phyloP scores from a whole-genome alignment of 2,113 vertebrate species.

The Podarcis raffonei region DNA sequence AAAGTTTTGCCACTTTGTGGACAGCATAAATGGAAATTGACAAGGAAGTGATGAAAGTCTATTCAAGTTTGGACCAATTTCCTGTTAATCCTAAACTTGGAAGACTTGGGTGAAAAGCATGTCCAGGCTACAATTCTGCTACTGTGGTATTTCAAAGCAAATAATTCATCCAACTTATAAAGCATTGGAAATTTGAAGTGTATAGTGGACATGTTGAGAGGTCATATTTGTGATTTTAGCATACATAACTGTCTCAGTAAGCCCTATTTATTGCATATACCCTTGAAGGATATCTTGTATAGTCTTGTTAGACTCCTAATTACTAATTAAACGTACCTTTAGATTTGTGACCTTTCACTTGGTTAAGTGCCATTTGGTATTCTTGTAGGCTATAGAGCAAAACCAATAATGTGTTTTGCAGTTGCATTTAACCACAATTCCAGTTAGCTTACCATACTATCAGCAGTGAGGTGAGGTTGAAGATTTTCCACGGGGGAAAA shows the following conservation, averaged over 20 bases:
- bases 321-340: constrained; percentile 35
- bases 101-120: constrained; percentile 61
- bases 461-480: not conserved
- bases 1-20: constrained; percentile 37
- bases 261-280: constrained; percentile 17
- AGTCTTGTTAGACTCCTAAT: constrained; percentile 24
- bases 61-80: constrained; percentile 56
- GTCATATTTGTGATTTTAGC: not conserved
- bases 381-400: constrained; percentile 42
- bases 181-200: constrained; percentile 73
- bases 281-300: constrained; percentile 14
- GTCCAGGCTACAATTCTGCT: constrained; percentile 57
- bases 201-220: constrained; percentile 77
- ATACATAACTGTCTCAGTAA: constrained; percentile 38
- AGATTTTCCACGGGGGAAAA: not conserved
- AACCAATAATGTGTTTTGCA: constrained; percentile 49
- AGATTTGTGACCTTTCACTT: constrained; percentile 4
- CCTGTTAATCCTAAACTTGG: constrained; percentile 50
- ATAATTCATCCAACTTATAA: constrained; percentile 73
- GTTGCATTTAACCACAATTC: constrained; percentile 69
- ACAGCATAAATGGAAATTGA: constrained; percentile 38
- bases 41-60: constrained; percentile 53
- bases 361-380: constrained; percentile 47
- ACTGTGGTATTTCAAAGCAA: constrained; percentile 55
- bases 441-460: constrained; percentile 52